Evolutionary conservation across 2,797 vertebrate genomes (phyloP).

Genomic region (Poliocrania exsul): DNA sequence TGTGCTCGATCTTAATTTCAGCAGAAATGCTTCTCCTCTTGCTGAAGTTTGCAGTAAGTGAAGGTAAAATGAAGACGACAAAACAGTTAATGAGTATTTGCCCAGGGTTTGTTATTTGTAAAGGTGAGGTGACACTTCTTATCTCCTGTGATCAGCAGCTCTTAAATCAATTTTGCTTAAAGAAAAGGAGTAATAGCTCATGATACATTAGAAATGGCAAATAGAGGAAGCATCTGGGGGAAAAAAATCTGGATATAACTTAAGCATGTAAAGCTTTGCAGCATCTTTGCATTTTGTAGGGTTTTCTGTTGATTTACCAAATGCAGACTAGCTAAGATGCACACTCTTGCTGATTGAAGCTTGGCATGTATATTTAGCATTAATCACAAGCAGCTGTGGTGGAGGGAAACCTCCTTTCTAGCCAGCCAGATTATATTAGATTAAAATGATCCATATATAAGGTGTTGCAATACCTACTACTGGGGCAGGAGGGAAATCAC

Average conservation of each 20-base stretch:
- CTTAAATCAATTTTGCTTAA: conserved; percentile 10
- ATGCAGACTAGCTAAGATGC: conserved; percentile 14
- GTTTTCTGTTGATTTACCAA: conserved; percentile 53
- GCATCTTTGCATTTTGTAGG: conserved; percentile 39
- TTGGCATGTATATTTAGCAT: conserved; percentile 57
- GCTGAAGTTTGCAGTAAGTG: background rate
- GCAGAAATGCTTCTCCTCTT: background rate
- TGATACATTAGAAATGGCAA: background rate
- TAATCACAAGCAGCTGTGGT: conserved; percentile 61
- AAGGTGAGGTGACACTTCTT: conserved; percentile 5
- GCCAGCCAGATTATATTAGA: conserved; percentile 69
- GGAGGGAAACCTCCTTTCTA: conserved; percentile 50
- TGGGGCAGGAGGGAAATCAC: conserved; percentile 60
- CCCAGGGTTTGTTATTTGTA: background rate
- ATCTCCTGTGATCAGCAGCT: background rate
- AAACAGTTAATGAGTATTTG: background rate
- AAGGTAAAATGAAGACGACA: background rate
- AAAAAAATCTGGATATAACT: background rate
- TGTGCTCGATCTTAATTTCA: background rate
- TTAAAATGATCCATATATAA: conserved; percentile 71
- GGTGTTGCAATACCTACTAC: conserved; percentile 59
- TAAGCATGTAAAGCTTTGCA: conserved; percentile 15
- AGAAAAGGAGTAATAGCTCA: background rate
- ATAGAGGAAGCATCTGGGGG: background rate
- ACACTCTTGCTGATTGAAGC: conserved; percentile 34